Base-by-base conservation (phyloP, 2,797 vertebrate species). In the Aeoliscus strigatus region DNA sequence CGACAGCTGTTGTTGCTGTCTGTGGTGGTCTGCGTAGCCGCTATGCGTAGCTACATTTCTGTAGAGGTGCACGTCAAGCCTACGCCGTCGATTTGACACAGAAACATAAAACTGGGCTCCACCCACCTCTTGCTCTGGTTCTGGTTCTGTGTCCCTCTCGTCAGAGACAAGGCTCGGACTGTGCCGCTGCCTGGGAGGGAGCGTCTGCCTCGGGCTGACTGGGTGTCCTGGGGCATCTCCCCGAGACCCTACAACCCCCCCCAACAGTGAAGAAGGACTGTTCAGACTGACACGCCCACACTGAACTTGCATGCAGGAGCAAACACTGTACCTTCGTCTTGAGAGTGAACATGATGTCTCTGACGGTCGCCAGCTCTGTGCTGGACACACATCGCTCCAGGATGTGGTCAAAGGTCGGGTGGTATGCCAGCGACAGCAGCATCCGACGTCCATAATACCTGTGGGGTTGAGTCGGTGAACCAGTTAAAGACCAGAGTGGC, bases 361-460 rank as follows among this genome's bases (percentile, higher is more conserved):
- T 91, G 63, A 94, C 77, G 38, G 89, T 86, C 46, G 86, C 84
- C 71, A 94, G 79, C 67, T 98, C 93, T 89, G 92, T 96, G 50
- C 77, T 44, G 0, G 85, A 75, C 45, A 96, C 70, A 4, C 88
- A 88, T 62, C 90, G 96, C 66, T 97, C 93, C 61, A 97, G 65
- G 39, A 84, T 80, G 81, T 88, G 94, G 41, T 97, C 93, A 63
- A 98, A 93, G 51, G 95, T 90, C 2, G 83, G 86, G 27, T 97
- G 91, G 21, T 82, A 80, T 35, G 94, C 94, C 82, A 97, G 66
- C 26, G 64, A 81, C 52, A 91, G 89, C 57, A 99, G 86, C 91
- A 98, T 97, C 62, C 87, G 92, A 11, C 94, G 83, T 0, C 94
- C 94, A 6, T 90, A 94, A 75, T 89, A 94, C 81, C 96, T 98